Conservation (phyloP, 2,888 invertebrate species). For the Apodemia hepburni region DNA sequence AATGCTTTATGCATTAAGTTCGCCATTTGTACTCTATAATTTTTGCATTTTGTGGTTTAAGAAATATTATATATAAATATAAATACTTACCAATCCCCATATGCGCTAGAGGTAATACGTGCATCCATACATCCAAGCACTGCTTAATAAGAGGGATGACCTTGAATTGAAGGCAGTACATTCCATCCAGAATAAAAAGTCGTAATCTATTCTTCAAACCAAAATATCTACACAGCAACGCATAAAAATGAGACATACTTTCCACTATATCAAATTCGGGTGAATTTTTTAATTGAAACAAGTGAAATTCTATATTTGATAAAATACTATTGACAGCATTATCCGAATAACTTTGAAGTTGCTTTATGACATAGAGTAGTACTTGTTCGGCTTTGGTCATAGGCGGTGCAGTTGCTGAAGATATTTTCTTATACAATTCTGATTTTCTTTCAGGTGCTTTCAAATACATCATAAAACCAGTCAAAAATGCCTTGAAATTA, state of each 20-base stretch:
- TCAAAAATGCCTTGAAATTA: slow-evolving; percentile 44
- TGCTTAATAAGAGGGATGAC: slow-evolving; percentile 57
- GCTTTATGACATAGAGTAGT: slow-evolving; percentile 50
- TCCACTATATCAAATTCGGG: slow-evolving; percentile 59
- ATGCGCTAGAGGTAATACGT: slow-evolving; percentile 59
- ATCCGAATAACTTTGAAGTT: slow-evolving; percentile 41
- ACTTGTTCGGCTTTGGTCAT: slow-evolving; percentile 65
- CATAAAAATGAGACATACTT: slow-evolving; percentile 63
- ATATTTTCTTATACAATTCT: slow-evolving; percentile 49
- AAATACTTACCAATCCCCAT: slow-evolving; percentile 54
- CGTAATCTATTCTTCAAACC: slow-evolving; percentile 51
- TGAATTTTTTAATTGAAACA: slow-evolving; percentile 57
- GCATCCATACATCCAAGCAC: slow-evolving; percentile 64
- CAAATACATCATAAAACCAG: slow-evolving; percentile 51
- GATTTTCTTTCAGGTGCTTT: slow-evolving; percentile 49
- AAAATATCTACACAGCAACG: slow-evolving; percentile 57
- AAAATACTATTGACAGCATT: slow-evolving; percentile 44
- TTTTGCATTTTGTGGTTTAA: no score
- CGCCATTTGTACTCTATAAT: no score
- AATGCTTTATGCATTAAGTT: no score
- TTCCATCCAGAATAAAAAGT: slow-evolving; percentile 63
- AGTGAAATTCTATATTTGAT: slow-evolving; percentile 51
- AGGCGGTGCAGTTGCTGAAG: slow-evolving; percentile 46
- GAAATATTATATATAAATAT: not conserved
- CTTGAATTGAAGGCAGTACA: slow-evolving; percentile 69